These are phyloP conservation scores for Morelia viridis DNA, from an alignment of 2,797 vertebrate genomes.

Conservation along the genomic window DNA sequence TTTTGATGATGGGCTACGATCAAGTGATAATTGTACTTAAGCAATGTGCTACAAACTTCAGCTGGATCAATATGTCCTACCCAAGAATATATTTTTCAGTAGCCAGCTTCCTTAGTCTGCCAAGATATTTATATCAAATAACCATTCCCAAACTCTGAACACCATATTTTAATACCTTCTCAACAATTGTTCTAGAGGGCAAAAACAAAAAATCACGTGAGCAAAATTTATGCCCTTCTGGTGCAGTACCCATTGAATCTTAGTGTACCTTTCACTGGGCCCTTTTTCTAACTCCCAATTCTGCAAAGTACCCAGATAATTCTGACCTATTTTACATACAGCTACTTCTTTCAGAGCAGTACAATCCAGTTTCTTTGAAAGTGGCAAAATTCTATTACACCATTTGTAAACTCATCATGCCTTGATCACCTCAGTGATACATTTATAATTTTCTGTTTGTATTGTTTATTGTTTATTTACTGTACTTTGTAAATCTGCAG, in stretches of 20 bases:
- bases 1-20: background rate
- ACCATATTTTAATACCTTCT: background rate
- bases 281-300: background rate
- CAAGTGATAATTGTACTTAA: background rate
- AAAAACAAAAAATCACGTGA: background rate
- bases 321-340: background rate
- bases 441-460: background rate
- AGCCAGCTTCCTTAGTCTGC: background rate
- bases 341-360: background rate
- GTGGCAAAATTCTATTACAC: background rate
- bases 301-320: background rate
- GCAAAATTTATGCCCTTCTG: background rate
- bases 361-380: background rate
- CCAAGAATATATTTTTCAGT: background rate
- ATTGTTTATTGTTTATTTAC: background rate
- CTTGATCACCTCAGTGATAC: background rate
- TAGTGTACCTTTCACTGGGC: background rate
- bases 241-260: background rate
- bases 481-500: background rate
- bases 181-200: background rate
- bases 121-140: background rate
- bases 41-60: background rate
- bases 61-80: background rate
- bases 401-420: background rate
- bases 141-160: background rate